Evolutionary conservation across 1,140 invertebrate genomes (phyloP), one percentile per base, ranked within the genome.

Genomic region (Neodiprion lecontei): DNA sequence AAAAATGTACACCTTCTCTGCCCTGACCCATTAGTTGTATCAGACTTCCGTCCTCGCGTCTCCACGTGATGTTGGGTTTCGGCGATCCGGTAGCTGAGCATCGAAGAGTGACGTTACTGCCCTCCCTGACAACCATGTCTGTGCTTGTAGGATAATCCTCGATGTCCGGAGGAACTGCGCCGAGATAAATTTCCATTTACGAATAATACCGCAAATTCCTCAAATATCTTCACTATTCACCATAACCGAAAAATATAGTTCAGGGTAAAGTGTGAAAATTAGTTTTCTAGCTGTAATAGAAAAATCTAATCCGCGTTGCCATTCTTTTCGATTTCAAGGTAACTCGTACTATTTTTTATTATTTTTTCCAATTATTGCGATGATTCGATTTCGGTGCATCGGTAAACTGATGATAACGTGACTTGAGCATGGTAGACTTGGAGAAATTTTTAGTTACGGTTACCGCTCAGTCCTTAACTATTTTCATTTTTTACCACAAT

Each of bases 101-200:
- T 75, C 91, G 91, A 69, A 98, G 87, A 40, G 94, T 94, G 11
- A 96, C 95, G 82, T 97, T 96, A 67, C 92, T 92, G 4, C 95
- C 95, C 85, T 98, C 96, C 50, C 94, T 88, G 3, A 95, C 94
- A 53, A 96, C 93, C 89, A 97, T 94, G 86, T 97, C 96, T 14
- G 95, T 93, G 83, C 95, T 95, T 69, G 95, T 96, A 47, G 93
- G 92, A 81, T 94, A 93, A 89, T 96, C 95, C 82, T 96, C 87
- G 79, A 95, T 96, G 86, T 96, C 94, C 17, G 96, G 96, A 12
- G 96, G 95, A 72, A 97, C 96, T 97, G 89, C 61, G 66, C 48
- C 17, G 69, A 67, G 49, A 70, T 75, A 69, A 50, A 14, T 70
- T 47, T 14, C 17, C 47, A n/a, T 70, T 10, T 14, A 72, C 14